These are phyloP conservation scores for Mugil cephalus DNA, from an alignment of 2,113 vertebrate genomes.

Conservation along the genomic window DNA sequence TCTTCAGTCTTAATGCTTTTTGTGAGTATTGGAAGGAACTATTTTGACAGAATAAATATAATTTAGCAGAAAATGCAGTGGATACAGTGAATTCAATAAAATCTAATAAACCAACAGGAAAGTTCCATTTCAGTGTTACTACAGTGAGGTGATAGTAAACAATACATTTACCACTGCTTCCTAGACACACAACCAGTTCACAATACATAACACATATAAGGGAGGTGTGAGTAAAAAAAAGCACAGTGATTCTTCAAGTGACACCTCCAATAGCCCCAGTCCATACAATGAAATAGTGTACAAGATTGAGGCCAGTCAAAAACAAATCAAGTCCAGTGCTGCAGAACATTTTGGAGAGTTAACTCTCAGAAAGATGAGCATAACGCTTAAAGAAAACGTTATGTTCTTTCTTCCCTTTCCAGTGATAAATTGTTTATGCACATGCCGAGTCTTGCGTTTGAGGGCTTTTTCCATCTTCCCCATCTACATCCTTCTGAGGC, in stretches of 20 bases:
- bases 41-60: not conserved
- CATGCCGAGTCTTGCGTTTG: not conserved
- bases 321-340: constrained; percentile 4
- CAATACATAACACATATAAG: not conserved
- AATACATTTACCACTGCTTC: not conserved
- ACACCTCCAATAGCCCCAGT: too few species aligned
- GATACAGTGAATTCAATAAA: not conserved
- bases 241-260: not conserved
- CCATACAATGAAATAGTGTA: too few species aligned
- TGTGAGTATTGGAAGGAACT: too few species aligned
- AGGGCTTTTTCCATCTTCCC: not conserved
- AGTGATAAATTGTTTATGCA: not conserved
- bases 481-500: not conserved
- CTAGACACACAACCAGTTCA: not conserved
- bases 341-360: not conserved
- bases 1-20: too few species aligned
- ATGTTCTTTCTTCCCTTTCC: not conserved
- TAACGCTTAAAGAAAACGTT: too few species aligned
- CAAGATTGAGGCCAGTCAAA: constrained; percentile 30
- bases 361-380: too few species aligned
- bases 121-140: constrained; percentile 7
- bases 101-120: not conserved
- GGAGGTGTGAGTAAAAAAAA: not conserved
- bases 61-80: not conserved
- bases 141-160: not conserved